A percentile compares a stretch with the other conserved stretches of the same genome.
These are phyloP conservation scores for Acyrthosiphon pisum DNA, from an alignment of 1,140 invertebrate species.

Conservation along the genomic window DNA sequence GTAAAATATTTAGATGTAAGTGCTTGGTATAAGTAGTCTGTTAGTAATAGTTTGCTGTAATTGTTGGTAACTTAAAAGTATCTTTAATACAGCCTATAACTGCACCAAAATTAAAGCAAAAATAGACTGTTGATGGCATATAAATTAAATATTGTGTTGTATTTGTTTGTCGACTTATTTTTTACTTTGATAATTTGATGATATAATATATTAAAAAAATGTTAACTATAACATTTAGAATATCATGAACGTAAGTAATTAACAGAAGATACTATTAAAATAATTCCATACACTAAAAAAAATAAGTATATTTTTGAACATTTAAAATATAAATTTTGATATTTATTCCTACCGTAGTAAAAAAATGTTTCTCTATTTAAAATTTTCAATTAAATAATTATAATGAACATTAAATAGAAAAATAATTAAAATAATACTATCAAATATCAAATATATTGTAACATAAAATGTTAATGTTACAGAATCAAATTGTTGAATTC, in stretches of 20 bases:
- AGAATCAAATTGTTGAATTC: constrained; percentile 83
- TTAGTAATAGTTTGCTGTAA: neutral
- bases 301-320: too few species aligned
- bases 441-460: neutral
- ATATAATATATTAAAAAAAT: too few species aligned
- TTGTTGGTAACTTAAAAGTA: neutral
- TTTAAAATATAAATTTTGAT: neutral
- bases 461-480: constrained; percentile 59
- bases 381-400: neutral
- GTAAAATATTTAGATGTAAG: neutral
- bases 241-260: too few species aligned
- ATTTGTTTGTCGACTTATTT: too few species aligned
- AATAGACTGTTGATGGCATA: too few species aligned
- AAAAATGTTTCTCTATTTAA: neutral
- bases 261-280: too few species aligned
- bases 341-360: neutral
- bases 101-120: neutral
- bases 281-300: too few species aligned
- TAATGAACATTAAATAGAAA: constrained; percentile 48
- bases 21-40: neutral
- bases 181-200: too few species aligned
- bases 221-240: too few species aligned
- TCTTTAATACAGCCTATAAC: neutral
- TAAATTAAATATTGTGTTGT: too few species aligned
- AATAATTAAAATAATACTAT: constrained; percentile 34